Conservation (phyloP, 1,140 invertebrate genomes). For the Dufourea novaeangliae region DNA sequence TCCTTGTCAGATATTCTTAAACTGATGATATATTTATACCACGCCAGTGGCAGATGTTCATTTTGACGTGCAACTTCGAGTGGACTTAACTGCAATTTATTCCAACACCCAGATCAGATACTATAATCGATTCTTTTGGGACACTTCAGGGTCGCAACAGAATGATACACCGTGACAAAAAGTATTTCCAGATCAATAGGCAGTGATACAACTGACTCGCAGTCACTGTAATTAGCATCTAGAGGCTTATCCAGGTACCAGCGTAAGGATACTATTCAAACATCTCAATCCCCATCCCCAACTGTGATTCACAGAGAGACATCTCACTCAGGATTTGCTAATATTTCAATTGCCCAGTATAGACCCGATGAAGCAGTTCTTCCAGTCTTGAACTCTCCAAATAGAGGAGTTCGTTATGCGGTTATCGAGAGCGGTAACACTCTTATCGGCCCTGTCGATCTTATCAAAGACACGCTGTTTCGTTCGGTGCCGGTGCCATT, state of each 20-base stretch:
- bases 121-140: too few relatives aligned
- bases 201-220: neutral
- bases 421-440: conserved; percentile 30
- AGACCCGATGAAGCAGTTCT: neutral
- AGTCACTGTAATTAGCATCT: neutral
- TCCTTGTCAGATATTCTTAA: too few relatives aligned
- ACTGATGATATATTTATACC: too few relatives aligned
- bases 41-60: too few relatives aligned
- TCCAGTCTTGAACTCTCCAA: conserved; percentile 1
- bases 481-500: conserved; percentile 7
- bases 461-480: conserved; percentile 40
- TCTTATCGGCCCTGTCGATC: conserved; percentile 40
- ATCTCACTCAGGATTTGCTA: neutral
- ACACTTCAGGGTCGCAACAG: neutral
- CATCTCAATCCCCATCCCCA: neutral
- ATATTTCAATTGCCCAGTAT: conserved; percentile 16
- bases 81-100: too few relatives aligned
- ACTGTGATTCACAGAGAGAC: neutral
- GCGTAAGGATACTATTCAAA: neutral
- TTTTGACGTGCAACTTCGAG: too few relatives aligned
- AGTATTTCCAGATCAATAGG: neutral
- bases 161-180: neutral
- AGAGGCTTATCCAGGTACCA: conserved; percentile 4
- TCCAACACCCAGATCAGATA: too few relatives aligned
- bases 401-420: conserved; percentile 9